Evolutionary conservation across 2,113 vertebrate species (phyloP).

Genomic region (Tonatia bakeri): DNA sequence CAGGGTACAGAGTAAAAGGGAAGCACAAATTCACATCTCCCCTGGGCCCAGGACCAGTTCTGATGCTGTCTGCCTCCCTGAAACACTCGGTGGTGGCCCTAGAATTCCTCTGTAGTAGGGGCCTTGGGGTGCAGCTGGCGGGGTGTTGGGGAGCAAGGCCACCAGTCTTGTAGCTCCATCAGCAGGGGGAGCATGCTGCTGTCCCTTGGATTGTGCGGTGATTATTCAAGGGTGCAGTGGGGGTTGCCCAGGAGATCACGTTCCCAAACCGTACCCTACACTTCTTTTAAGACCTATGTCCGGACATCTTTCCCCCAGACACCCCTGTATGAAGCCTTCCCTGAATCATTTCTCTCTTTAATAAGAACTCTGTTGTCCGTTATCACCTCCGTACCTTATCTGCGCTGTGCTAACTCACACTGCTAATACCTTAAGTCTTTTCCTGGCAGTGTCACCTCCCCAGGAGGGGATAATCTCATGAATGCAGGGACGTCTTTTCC

Average conservation of each 20-base stretch:
- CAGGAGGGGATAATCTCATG: background rate
- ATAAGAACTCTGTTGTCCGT: background rate
- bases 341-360: background rate
- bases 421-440: constrained; percentile 9
- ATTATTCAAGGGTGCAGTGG: background rate
- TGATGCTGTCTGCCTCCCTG: background rate
- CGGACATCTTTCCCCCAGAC: background rate
- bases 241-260: background rate
- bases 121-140: background rate
- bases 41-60: background rate
- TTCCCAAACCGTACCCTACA: background rate
- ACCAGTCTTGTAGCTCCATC: background rate
- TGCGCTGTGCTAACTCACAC: background rate
- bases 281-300: background rate
- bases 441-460: background rate
- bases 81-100: background rate
- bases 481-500: background rate
- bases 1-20: background rate
- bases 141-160: background rate
- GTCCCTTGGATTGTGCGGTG: background rate
- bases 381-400: background rate
- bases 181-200: background rate
- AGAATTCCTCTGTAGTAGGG: background rate
- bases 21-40: background rate
- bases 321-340: background rate